These are phyloP conservation scores for Cremastinae sp. DNA, from an alignment of 2,888 invertebrate genomes.

Conservation along the genomic window DNA sequence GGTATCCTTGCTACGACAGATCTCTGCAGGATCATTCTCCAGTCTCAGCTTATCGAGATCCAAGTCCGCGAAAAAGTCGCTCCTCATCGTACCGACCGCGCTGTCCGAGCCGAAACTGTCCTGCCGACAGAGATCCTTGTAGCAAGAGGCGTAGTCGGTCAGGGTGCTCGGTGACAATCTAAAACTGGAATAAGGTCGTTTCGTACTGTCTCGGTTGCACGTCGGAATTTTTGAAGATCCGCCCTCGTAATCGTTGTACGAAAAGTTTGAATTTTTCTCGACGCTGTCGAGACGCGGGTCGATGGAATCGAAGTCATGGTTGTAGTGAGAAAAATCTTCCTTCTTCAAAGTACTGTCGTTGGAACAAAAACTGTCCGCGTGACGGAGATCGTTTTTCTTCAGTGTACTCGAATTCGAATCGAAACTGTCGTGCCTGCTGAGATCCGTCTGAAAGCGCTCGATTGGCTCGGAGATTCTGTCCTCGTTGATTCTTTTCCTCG, in stretches of 20 bases:
- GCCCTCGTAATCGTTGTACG: slow-evolving; percentile 41
- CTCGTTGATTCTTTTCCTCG: slow-evolving; percentile 55
- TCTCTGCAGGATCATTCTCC: slow-evolving; percentile 69
- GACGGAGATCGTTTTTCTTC: slow-evolving; percentile 64
- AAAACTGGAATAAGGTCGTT: slow-evolving; percentile 63
- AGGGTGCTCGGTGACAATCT: slow-evolving; percentile 64
- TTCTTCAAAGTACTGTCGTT: slow-evolving; percentile 69
- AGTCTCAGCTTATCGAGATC: slow-evolving; percentile 75
- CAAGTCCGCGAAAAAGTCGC: slow-evolving; percentile 77
- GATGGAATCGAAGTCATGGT: slow-evolving; percentile 54
- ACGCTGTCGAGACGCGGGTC: slow-evolving; percentile 24
- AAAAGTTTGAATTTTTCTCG: slow-evolving; percentile 38
- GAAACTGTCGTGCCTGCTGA: slow-evolving; percentile 64
- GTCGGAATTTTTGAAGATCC: slow-evolving; percentile 45
- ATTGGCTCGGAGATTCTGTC: slow-evolving; percentile 44
- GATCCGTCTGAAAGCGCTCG: slow-evolving; percentile 42
- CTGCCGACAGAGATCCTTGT: slow-evolving; percentile 73
- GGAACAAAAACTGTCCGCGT: slow-evolving; percentile 69
- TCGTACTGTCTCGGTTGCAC: slow-evolving; percentile 45
- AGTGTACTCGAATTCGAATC: slow-evolving; percentile 64
- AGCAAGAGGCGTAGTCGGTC: slow-evolving; percentile 68
- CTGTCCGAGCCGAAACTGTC: slow-evolving; percentile 78
- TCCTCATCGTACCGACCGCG: slow-evolving; percentile 78
- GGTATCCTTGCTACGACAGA: slow-evolving; percentile 73
- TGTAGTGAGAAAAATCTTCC: slow-evolving; percentile 60